Conservation (phyloP, 2,888 invertebrate genomes). For the Polyploca ridens region DNA sequence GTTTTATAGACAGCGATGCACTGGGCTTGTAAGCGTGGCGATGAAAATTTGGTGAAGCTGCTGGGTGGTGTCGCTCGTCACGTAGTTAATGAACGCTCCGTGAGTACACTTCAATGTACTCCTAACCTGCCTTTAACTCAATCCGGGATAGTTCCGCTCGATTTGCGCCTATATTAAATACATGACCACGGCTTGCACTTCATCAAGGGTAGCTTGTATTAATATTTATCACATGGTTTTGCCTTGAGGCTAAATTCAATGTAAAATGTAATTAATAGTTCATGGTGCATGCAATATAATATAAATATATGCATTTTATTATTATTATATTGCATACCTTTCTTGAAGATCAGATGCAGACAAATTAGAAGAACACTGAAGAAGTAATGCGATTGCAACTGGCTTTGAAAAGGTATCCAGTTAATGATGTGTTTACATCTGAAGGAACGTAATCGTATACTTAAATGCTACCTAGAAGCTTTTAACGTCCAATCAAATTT, state of each 20-base stretch:
- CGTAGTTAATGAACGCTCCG: conserved; percentile 94
- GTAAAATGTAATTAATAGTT: neutral
- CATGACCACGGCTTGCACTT: neutral
- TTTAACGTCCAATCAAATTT: conserved; percentile 71
- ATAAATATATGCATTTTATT: no score
- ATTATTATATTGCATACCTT: no score
- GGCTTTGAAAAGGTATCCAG: conserved; percentile 30
- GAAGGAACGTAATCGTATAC: conserved; percentile 42
- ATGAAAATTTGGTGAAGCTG: conserved; percentile 95
- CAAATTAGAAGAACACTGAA: conserved; percentile 15
- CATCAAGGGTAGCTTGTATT: neutral
- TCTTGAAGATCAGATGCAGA: neutral
- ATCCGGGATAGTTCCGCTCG: conserved; percentile 12
- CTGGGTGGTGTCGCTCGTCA: conserved; percentile 93
- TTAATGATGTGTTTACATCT: conserved; percentile 57
- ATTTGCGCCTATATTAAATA: neutral
- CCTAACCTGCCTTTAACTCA: conserved; percentile 11
- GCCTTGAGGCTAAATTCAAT: neutral
- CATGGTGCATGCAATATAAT: no score
- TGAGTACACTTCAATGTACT: conserved; percentile 69
- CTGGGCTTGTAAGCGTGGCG: conserved; percentile 98
- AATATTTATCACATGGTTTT: neutral
- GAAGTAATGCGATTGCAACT: conserved; percentile 26
- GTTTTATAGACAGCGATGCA: conserved; percentile 94
- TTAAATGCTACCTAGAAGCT: conserved; percentile 63